Evolutionary conservation across 2,113 vertebrate species (phyloP).

Genomic region (Poeciliopsis turrubarensis): DNA sequence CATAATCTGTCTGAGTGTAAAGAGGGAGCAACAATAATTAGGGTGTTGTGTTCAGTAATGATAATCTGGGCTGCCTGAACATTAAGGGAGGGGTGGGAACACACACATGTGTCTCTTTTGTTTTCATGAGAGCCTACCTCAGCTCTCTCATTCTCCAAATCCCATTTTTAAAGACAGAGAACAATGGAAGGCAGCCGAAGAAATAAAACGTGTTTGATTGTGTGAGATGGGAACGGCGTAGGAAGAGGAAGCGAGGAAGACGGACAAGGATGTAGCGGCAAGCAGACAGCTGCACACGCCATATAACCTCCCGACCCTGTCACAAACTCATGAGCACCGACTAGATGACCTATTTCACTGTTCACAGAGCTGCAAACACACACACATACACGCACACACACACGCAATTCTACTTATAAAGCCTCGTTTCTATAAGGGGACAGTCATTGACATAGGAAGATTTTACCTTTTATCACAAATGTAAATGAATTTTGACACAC

Average conservation of each 20-base stretch:
- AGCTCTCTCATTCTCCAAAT: background rate
- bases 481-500: conserved; percentile 36
- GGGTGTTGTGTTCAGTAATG: conserved; percentile 26
- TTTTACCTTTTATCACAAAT: conserved; percentile 21
- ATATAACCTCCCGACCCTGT: conserved; percentile 48
- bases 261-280: conserved; percentile 9
- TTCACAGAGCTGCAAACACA: conserved; percentile 14
- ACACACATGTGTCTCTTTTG: conserved; percentile 11
- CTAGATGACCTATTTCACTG: conserved; percentile 40
- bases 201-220: background rate
- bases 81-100: conserved; percentile 17
- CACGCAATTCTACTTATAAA: background rate
- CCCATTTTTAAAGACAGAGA: background rate
- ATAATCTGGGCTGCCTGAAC: conserved; percentile 27
- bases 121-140: conserved; percentile 24
- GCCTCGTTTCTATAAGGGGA: conserved; percentile 16
- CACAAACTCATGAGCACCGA: conserved; percentile 43
- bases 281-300: conserved; percentile 20
- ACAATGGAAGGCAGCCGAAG: conserved; percentile 1
- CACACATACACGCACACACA: background rate
- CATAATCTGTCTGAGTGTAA: conserved; percentile 41
- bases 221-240: background rate
- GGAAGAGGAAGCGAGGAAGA: conserved; percentile 23
- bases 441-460: conserved; percentile 29
- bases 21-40: conserved; percentile 43